Base-by-base conservation (phyloP, 1,140 invertebrate species). In the Cyphomyrmex costatus region DNA sequence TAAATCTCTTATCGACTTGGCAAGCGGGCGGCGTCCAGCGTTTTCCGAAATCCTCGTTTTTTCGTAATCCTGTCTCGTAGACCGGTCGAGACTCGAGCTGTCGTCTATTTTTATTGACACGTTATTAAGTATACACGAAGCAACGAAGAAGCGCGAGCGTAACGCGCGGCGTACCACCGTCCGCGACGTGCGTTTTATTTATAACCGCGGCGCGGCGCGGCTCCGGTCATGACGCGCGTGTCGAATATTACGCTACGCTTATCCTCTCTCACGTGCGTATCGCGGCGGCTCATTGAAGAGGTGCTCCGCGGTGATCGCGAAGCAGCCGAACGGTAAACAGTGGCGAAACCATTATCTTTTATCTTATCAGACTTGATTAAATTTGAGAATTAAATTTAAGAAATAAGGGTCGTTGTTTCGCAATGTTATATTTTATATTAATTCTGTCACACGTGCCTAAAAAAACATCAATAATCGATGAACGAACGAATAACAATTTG, bases 101-200 rank as follows among this genome's bases (percentile, higher is more conserved):
- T 82, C 73, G 46, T 61, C 89, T 90, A 87, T 90, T 90, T 87
- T 85, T 88, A 90, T 89, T 90, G 89, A 90, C 88, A 85, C 89
- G 79, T 85, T 85, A 85, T 89, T 89, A n/a, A n/a, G n/a, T n/a
- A n/a, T n/a, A 89, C 74, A 82, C 36, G 46, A 86, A 36, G 46
- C 53, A 33, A 76, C 85, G 79, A 71, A 79, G 66, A 79, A 60
- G 63, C 65, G 56, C 51, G 84, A 78, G 60, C 70, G 89, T 80
- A 87, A 80, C 46, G 86, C 85, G 84, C 68, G 66, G 56, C 76
- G 83, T 65, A 68, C 51, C 65, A 16, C 36, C n/a, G 79, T 61
- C 53, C 73, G 79, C 73, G 84, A 68, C 86, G 88, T 86, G 82
- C 66, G 86, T 80, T 91, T 91, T 91, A 91, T 91, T 91, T 91